Conservation (phyloP, 2,797 vertebrate genomes). For the Astyanax mexicanus region DNA sequence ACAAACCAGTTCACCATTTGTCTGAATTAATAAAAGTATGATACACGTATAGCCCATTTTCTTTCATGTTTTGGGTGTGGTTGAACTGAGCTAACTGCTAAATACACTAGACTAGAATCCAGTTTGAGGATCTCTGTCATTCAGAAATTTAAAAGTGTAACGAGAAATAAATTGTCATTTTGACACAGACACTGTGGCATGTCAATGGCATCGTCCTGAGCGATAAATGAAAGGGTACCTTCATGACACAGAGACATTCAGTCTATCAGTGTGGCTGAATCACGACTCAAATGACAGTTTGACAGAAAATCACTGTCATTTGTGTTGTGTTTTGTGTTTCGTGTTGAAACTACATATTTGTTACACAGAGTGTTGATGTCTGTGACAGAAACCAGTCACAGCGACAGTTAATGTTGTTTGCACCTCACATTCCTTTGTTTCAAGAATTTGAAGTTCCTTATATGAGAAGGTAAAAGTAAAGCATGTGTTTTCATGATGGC, state of each 20-base stretch:
- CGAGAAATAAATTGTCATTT: not conserved
- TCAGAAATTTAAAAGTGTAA: not conserved
- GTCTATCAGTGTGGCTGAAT: slow-evolving; percentile 1
- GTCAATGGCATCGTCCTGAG: not conserved
- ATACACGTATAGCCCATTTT: slow-evolving; percentile 4
- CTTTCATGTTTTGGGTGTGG: not conserved
- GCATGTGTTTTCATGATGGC: too few relatives aligned
- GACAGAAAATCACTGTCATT: slow-evolving; percentile 29
- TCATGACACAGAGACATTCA: not conserved
- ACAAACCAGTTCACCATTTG: slow-evolving; percentile 1
- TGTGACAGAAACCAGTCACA: not conserved
- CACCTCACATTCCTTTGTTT: not conserved
- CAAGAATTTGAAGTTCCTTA: not conserved
- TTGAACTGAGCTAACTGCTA: not conserved
- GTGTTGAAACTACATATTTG: slow-evolving; percentile 27
- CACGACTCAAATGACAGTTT: slow-evolving; percentile 22
- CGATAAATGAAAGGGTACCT: not conserved
- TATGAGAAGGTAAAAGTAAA: not conserved
- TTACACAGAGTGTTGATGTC: not conserved
- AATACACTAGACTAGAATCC: not conserved
- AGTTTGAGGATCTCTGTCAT: not conserved
- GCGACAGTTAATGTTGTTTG: not conserved
- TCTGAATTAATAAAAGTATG: slow-evolving; percentile 15
- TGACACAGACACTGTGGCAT: not conserved
- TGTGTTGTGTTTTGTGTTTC: slow-evolving; percentile 11